Base-by-base conservation (phyloP, 2,888 invertebrate species). In the Ophioninae sp. region DNA sequence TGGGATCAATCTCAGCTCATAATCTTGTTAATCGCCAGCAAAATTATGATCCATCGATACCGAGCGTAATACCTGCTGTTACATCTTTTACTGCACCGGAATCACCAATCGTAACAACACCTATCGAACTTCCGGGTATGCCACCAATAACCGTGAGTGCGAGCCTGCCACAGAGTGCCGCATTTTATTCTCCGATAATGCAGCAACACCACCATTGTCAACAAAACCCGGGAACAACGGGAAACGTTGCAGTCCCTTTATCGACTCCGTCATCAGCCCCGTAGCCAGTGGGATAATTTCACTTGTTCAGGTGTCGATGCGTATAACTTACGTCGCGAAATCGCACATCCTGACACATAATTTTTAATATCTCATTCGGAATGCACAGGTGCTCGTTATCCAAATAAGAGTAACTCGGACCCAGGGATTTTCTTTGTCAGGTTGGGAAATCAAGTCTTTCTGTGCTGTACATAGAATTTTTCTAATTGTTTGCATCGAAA, bases 121-220 rank as follows among this genome's bases (percentile, higher is more conserved):
- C 96, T 0, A 95, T 96, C 65, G 95, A 95, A 17, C 93, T 96
- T 86, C 96, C 96, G 39, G 96, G 96, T 56, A 96, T 96, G 96
- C 96, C 97, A 23, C 96, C 96, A 13, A 95, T 97, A 85, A 96
- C 96, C 22, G 96, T 96, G 17, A 96, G 96, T 88, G 96, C 96
- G 22, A 95, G 95, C 23, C 91, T 96, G 87, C 96, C 96, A 0
- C 95, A 95, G 79, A 90, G 87, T 74, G 85, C 91, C 58, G 78
- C 90, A 30, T 91, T 89, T 58, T 91, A 90, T 82, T 81, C 91
- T n/a, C 86, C 90, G 37, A 86, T 89, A 74, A 72, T 88, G 75
- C 90, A 91, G 59, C 90, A 89, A 77, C 83, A 81, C 13, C 76
- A 75, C 23, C 81, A 30, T 30, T 30, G 30, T 30, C 30, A 75